Evolutionary conservation across 2,797 vertebrate species (phyloP).

Genomic region (Sternarchorhynchus goeldii): DNA sequence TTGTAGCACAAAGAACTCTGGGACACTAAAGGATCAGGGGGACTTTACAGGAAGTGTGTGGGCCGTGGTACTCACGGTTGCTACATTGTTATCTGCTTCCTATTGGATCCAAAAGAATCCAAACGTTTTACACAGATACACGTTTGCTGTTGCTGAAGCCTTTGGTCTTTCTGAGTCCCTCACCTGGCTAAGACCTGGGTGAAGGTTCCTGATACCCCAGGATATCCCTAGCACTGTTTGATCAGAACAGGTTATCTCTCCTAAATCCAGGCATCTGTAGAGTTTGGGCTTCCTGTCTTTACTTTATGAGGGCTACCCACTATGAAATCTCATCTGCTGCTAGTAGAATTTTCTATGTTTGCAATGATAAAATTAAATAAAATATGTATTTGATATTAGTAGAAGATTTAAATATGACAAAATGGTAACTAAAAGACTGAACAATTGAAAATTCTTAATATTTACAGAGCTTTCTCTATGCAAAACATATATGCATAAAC

Average conservation of each 20-base stretch:
- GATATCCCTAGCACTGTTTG: neutral
- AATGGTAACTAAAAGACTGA: slow-evolving; percentile 15
- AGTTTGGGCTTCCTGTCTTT: slow-evolving; percentile 41
- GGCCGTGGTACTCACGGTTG: neutral
- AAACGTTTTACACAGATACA: slow-evolving; percentile 26
- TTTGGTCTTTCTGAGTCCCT: neutral
- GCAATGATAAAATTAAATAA: slow-evolving; percentile 20
- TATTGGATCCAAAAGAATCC: slow-evolving; percentile 13
- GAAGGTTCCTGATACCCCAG: slow-evolving; percentile 18
- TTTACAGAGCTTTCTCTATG: slow-evolving; percentile 57
- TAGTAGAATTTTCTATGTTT: slow-evolving; percentile 39
- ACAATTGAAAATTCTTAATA: slow-evolving; percentile 36
- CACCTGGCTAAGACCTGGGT: neutral
- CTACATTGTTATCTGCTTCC: slow-evolving; percentile 4
- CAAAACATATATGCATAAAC: slow-evolving; percentile 44
- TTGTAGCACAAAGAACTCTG: slow-evolving; percentile 27
- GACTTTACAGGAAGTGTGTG: neutral
- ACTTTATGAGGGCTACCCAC: slow-evolving; percentile 58
- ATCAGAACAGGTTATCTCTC: neutral
- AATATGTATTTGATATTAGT: slow-evolving; percentile 17
- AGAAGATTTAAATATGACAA: slow-evolving; percentile 25
- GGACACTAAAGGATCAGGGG: neutral
- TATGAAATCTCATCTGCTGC: slow-evolving; percentile 38
- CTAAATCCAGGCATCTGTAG: slow-evolving; percentile 10
- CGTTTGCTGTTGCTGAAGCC: slow-evolving; percentile 30